Percentiles rank a stretch among this genome's conserved stretches.
These are phyloP conservation scores for Frieseomelitta varia DNA, from an alignment of 1,140 invertebrate genomes.

Conservation along the genomic window DNA sequence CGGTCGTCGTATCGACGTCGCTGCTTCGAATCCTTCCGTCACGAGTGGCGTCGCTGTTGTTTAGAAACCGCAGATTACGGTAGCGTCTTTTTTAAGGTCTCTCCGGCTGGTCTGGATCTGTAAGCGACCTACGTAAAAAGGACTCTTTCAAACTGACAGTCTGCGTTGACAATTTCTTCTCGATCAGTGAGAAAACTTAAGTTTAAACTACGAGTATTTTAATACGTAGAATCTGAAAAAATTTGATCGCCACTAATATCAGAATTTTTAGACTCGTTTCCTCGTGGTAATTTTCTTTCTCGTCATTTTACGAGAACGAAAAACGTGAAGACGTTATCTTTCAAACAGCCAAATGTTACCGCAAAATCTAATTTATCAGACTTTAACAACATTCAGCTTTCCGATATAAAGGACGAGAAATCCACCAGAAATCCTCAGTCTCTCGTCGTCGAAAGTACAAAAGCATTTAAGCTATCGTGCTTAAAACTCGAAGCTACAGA, in stretches of 20 bases:
- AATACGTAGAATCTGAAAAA: too few species aligned
- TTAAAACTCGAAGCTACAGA: constrained; percentile 5
- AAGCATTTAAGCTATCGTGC: not conserved
- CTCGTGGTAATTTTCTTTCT: too few species aligned
- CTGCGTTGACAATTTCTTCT: not conserved
- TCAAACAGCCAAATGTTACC: not conserved
- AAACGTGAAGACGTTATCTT: too few species aligned
- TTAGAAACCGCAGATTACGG: constrained; percentile 51
- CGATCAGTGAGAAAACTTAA: too few species aligned
- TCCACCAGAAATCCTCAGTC: too few species aligned
- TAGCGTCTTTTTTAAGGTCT: constrained; percentile 48
- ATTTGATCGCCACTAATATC: too few species aligned
- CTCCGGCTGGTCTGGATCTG: not conserved
- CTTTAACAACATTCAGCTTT: too few species aligned
- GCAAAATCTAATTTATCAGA: not conserved
- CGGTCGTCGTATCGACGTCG: not conserved
- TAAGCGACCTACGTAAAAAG: constrained; percentile 1
- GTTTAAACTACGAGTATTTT: too few species aligned
- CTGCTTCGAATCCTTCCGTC: constrained; percentile 44
- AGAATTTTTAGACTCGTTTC: too few species aligned
- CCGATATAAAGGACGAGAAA: not conserved
- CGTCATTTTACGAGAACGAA: too few species aligned
- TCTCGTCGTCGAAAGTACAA: not conserved
- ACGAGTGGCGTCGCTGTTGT: constrained; percentile 53
- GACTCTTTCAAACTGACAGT: not conserved